phyloP scores from a whole-genome alignment of 2,888 invertebrate genomes.

The Malthinus flaveolus region DNA sequence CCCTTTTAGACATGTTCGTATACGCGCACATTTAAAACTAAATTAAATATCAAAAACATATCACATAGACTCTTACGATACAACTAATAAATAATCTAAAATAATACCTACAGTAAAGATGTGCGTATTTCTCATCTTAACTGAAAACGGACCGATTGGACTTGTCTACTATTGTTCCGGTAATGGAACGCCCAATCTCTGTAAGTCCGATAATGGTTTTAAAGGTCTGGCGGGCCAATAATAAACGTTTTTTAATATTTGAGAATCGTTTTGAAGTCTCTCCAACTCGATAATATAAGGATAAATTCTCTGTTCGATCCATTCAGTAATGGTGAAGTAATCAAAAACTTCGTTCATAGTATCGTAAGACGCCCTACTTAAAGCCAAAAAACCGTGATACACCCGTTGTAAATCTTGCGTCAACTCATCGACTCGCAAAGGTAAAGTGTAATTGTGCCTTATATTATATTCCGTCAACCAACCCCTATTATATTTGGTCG shows the following conservation, averaged over 20 bases:
- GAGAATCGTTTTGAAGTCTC: conserved; percentile 59
- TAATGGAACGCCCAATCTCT: conserved; percentile 53
- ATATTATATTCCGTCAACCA: conserved; percentile 76
- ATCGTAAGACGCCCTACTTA: conserved; percentile 61
- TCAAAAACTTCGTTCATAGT: conserved; percentile 64
- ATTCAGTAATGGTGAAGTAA: conserved; percentile 64
- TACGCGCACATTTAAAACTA: conserved; percentile 4
- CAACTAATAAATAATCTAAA: neutral
- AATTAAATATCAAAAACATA: conserved; percentile 15
- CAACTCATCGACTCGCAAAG: conserved; percentile 66
- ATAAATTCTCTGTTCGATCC: conserved; percentile 68
- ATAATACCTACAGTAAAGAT: neutral
- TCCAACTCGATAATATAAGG: conserved; percentile 59
- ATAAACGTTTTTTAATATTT: conserved; percentile 57
- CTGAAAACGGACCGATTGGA: conserved; percentile 13
- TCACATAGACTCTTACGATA: conserved; percentile 15
- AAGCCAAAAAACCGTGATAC: conserved; percentile 60
- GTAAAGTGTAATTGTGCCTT: conserved; percentile 69
- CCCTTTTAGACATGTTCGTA: no score
- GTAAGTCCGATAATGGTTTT: conserved; percentile 55
- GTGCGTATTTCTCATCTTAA: neutral
- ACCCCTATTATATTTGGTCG: conserved; percentile 51
- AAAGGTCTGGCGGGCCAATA: conserved; percentile 66
- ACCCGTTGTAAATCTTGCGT: conserved; percentile 61
- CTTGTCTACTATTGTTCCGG: conserved; percentile 31